A percentile compares a stretch with the other conserved stretches of the same genome.
These are phyloP conservation scores for Deroptyus accipitrinus DNA, from an alignment of 2,113 vertebrate species.

Conservation along the genomic window DNA sequence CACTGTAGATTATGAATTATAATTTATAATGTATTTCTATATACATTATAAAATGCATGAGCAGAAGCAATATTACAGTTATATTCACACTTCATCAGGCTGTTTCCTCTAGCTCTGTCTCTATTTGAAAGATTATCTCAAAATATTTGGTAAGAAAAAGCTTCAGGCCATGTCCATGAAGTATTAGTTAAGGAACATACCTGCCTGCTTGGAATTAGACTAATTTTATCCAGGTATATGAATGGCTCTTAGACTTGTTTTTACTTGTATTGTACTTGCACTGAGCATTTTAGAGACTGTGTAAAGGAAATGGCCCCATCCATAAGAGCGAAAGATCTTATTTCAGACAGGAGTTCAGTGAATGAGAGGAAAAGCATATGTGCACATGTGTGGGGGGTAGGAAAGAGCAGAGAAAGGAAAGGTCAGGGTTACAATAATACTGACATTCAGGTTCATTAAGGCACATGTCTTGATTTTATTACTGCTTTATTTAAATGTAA, in stretches of 20 bases:
- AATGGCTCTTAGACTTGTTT: background rate
- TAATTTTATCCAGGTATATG: background rate
- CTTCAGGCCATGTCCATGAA: background rate
- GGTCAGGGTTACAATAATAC: slow-evolving; percentile 2
- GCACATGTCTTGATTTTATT: background rate
- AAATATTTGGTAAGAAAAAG: background rate
- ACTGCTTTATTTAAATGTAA: background rate
- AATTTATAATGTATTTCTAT: background rate
- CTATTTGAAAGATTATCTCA: background rate
- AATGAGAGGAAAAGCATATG: background rate
- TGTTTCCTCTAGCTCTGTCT: background rate
- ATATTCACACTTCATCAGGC: background rate
- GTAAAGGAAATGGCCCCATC: background rate
- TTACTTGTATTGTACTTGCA: background rate
- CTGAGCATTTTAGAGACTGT: background rate
- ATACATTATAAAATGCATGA: background rate
- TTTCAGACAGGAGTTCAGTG: background rate
- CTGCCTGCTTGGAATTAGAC: background rate
- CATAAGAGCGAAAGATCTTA: background rate
- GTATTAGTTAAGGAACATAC: background rate
- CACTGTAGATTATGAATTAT: background rate
- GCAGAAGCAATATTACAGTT: background rate
- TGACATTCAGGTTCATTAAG: background rate
- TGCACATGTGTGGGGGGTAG: background rate
- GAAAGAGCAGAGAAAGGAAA: background rate